phyloP scores from a whole-genome alignment of 2,888 invertebrate species.

The Odontocolon sp. region DNA sequence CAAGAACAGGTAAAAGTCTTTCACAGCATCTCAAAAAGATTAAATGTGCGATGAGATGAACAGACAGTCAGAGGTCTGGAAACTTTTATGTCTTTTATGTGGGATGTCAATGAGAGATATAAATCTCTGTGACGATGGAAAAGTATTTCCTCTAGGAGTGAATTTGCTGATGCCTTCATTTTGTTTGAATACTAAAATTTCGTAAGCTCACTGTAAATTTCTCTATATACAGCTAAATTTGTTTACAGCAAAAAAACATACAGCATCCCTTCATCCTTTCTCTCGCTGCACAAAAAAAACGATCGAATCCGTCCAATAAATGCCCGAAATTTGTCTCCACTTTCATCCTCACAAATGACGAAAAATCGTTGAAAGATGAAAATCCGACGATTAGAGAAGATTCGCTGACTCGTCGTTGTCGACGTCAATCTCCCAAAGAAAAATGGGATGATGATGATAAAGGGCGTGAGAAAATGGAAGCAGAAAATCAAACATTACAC shows the following conservation, averaged over 20 bases:
- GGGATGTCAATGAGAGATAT: not conserved
- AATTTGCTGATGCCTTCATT: too few species aligned
- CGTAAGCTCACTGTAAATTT: too few species aligned
- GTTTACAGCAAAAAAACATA: too few species aligned
- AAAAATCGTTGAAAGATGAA: not conserved
- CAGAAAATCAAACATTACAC: not conserved
- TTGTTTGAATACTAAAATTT: too few species aligned
- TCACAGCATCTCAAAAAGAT: not conserved
- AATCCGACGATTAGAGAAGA: conserved; percentile 1
- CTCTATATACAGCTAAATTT: too few species aligned
- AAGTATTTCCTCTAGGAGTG: too few species aligned
- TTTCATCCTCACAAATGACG: too few species aligned
- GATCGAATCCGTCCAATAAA: too few species aligned
- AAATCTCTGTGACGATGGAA: too few species aligned
- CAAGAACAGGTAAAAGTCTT: not conserved
- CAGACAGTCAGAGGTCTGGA: not conserved
- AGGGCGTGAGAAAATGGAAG: not conserved
- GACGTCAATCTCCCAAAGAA: not conserved
- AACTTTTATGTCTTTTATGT: not conserved
- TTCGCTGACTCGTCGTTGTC: conserved; percentile 1
- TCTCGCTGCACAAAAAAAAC: too few species aligned
- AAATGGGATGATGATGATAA: not conserved
- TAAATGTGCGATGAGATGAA: conserved; percentile 1
- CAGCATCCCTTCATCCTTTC: too few species aligned
- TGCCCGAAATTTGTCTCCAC: too few species aligned